Evolutionary conservation across 2,113 vertebrate species (phyloP), one percentile per base, ranked within the genome.

Genomic region (Platysteira castanea): DNA sequence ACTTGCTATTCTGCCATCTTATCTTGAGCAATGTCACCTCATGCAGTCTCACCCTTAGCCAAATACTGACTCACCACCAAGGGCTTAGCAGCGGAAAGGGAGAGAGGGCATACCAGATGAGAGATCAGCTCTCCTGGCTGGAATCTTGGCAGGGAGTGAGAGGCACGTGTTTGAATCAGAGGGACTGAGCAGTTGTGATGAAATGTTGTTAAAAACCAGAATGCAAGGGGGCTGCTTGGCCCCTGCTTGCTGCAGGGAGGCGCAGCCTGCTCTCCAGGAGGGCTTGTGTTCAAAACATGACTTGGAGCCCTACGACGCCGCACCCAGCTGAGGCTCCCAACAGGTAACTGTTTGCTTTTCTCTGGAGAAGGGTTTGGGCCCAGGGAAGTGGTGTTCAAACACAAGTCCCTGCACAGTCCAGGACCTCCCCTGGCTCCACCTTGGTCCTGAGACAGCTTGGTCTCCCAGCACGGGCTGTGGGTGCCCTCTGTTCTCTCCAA

Each of bases 41-140:
- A 81, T 3, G 1, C 76, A 71, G 88, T 96, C 90, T 97, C 92
- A 94, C 95, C 88, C 95, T 95, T 95, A 95, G 93, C 95, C 94
- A 97, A 97, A 96, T 91, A 97, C 85, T 97, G 95, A 97, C 90
- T 97, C 96, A 96, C 96, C 68, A 92, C 61, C 56, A 27, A 85
- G 76, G 68, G 87, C 60, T 83, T 81, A 88, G 90, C 84, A 81
- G 60, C 1, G 0, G 76, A 50, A 85, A 80, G 86, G 33, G 60
- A 94, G 64, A 93, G 77, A 95, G 65, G 70, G 69, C 80, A 64
- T 5, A 19, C 31, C 61, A 71, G 56, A 85, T 70, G 93, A 83
- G 31, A 84, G 71, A 74, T 30, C 87, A 81, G 50, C 42, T 37
- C 78, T 82, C 59, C 8, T 46, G 67, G 50, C 76, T 92, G 67